Evolutionary conservation across 2,888 invertebrate genomes (phyloP), one percentile per base, ranked within the genome.

Genomic region (Theretra japonica): DNA sequence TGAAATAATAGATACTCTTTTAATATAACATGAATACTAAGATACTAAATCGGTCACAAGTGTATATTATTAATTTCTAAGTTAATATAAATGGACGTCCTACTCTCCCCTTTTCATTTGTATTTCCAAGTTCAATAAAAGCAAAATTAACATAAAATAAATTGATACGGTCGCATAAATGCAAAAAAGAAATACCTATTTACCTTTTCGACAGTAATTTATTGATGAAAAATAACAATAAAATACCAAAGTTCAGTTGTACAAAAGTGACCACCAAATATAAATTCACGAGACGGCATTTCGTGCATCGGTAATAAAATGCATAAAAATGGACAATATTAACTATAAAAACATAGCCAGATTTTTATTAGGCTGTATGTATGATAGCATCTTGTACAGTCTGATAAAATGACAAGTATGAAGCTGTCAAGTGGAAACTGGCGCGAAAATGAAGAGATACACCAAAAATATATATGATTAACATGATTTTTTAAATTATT

Each of bases 261-360:
- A 15, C 25, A 65, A 65, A 65, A 48, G 62, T 65, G 65, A 65
- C 48, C 23, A 65, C 48, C 41, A 65, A 65, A 65, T 19, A 19
- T 48, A 65, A 33, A 60, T 60, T 60, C 48, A 65, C 65, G 65
- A 48, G 65, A 65, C 6, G 2, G 48, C n/a, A 19, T n/a, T n/a
- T 6, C 4, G n/a, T 53, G 17, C 17, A 65, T 23, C 15, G 1
- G 41, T 21, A 15, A 41, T 21, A 62, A 59, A 59, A 30, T 19
- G 6, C 17, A 59, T 17, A 58, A 59, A 17, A 8, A 60, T 60
- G 7, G 60, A n/a, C 60, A 33, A 21, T 7, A 11, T 41, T 4
- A n/a, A 21, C 23, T 48, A 5, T 15, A 15, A 17, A 48, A n/a
- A 21, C 21, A 30, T 62, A 21, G 11, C 62, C 11, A 62, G 21